Evolutionary conservation across 1,140 invertebrate species (phyloP), one percentile per base, ranked within the genome.

Genomic region (Drosophila busckii): DNA sequence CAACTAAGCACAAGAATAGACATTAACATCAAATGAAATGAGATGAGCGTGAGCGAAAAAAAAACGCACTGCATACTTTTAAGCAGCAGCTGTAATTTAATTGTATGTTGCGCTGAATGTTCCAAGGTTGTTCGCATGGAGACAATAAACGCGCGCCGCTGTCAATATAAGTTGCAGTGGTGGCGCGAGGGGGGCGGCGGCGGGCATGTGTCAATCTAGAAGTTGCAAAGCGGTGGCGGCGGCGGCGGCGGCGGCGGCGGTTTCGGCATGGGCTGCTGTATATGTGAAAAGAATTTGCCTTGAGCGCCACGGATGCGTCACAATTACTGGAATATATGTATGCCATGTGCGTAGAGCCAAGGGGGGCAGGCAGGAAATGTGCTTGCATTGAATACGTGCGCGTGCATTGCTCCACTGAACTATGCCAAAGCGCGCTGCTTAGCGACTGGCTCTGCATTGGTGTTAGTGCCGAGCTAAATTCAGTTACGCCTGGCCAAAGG

Each of bases 111-210:
- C 29, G 8, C 17, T 19, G 13, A 17, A 8, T 4, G 17, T 10
- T 32, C 34, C 56, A 60, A 60, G 56, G 41, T 15, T 45, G 19
- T 62, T 62, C 44, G 37, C 60, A 23, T 46, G 46, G 46, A 54
- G 67, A 71, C 63, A 78, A 80, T 71, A 68, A 71, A 52, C 53
- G 67, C 58, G n/a, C n/a, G n/a, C n/a, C n/a, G n/a, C n/a, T n/a
- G n/a, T n/a, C n/a, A n/a, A n/a, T n/a, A n/a, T n/a, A n/a, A n/a
- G n/a, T n/a, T n/a, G n/a, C n/a, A n/a, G n/a, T n/a, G n/a, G n/a
- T n/a, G n/a, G n/a, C n/a, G n/a, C n/a, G n/a, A n/a, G n/a, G n/a
- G n/a, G n/a, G n/a, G n/a, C n/a, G n/a, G n/a, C n/a, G n/a, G n/a
- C n/a, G n/a, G 67, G 38, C 62, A 55, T 59, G 56, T 76, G 71